phyloP scores from a whole-genome alignment of 2,888 invertebrate species.

The Acrobasis suavella region DNA sequence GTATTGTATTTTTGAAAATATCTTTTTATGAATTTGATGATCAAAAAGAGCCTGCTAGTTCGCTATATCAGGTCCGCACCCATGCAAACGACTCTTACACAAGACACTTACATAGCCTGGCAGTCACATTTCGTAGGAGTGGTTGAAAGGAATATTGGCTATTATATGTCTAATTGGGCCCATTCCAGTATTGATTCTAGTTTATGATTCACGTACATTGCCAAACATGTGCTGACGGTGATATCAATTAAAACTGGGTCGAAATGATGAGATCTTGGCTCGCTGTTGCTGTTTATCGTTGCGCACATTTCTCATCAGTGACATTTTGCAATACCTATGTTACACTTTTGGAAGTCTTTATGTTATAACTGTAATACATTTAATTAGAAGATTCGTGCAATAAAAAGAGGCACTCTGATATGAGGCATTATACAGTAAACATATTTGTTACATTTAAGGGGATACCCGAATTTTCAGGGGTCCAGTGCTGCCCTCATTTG shows the following conservation, averaged over 20 bases:
- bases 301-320: background rate
- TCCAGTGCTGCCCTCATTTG: no score
- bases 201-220: conserved; percentile 6
- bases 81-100: background rate
- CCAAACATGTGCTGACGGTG: conserved; percentile 1
- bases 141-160: background rate
- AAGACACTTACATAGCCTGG: background rate
- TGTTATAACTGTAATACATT: background rate
- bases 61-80: background rate
- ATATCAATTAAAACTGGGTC: conserved; percentile 28
- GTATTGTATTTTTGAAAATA: no score
- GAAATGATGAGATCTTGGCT: conserved; percentile 38
- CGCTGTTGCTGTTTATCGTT: background rate
- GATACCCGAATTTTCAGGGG: no score
- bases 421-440: no score
- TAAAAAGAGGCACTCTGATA: no score
- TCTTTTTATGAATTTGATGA: no score
- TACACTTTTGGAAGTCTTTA: background rate
- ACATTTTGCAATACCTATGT: background rate
- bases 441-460: no score
- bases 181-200: background rate
- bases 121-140: background rate
- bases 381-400: background rate
- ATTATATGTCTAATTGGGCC: background rate
- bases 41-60: no score